phyloP scores from a whole-genome alignment of 2,797 vertebrate genomes.

The Propithecus perrieri region DNA sequence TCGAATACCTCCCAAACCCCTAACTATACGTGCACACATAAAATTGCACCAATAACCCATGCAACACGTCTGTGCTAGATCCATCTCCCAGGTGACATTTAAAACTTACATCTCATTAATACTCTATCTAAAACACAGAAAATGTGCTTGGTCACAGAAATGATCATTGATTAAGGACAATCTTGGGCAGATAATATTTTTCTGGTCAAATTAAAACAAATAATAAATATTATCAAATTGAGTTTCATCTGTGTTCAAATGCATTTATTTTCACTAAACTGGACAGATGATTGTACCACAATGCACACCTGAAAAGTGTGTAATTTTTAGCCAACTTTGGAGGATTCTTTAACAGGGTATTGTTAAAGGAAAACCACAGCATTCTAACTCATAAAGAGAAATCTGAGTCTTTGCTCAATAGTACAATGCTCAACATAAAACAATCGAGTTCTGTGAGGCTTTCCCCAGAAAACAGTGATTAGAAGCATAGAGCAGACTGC shows the following conservation, averaged over 20 bases:
- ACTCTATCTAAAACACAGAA: conserved; percentile 49
- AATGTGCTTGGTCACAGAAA: neutral
- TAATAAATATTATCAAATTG: conserved; percentile 26
- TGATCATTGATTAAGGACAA: neutral
- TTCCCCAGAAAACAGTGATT: neutral
- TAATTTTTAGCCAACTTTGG: conserved; percentile 18
- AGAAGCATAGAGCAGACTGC: neutral
- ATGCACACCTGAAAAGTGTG: neutral
- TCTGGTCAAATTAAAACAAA: conserved; percentile 47
- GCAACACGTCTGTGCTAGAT: neutral
- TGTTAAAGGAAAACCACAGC: neutral
- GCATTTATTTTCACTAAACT: conserved; percentile 29
- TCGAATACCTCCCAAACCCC: conserved; percentile 37
- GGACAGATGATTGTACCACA: neutral
- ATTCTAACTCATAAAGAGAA: neutral
- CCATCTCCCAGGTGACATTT: neutral
- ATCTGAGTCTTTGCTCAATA: neutral
- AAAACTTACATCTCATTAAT: conserved; percentile 23
- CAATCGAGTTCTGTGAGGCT: neutral
- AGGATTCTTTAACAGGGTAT: neutral
- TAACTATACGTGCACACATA: neutral
- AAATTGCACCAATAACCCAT: neutral
- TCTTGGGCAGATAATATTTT: neutral
- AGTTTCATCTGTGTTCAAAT: conserved; percentile 24
- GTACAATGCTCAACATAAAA: neutral